Evolutionary conservation across 2,888 invertebrate genomes (phyloP).

Genomic region (Lasioglossum calceatum): DNA sequence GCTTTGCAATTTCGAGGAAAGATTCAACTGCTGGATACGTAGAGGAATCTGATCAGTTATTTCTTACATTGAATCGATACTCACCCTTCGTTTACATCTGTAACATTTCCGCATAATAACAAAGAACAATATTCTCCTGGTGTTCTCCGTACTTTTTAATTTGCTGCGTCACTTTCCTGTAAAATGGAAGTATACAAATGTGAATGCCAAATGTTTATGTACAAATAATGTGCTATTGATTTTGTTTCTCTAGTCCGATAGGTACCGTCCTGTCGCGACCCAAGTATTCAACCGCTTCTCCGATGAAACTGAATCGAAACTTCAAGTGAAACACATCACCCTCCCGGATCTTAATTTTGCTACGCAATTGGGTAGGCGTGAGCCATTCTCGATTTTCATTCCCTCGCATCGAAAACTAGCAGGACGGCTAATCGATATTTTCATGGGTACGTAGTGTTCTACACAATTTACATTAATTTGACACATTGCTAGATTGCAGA

Average conservation of each 20-base stretch:
- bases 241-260: slow-evolving; percentile 83
- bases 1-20: too few species aligned
- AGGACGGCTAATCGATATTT: slow-evolving; percentile 88
- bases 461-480: neutral
- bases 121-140: too few species aligned
- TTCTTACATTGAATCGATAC: neutral
- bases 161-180: too few species aligned
- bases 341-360: slow-evolving; percentile 88
- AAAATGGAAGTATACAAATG: too few species aligned
- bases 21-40: too few species aligned
- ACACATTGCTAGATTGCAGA: too few species aligned
- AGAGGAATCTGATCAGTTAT: too few species aligned
- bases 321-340: slow-evolving; percentile 87
- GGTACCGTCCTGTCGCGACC: slow-evolving; percentile 86
- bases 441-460: slow-evolving; percentile 86
- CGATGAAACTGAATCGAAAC: slow-evolving; percentile 82
- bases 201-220: neutral
- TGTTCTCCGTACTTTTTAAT: too few species aligned
- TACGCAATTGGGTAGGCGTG: slow-evolving; percentile 87
- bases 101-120: neutral
- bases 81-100: neutral
- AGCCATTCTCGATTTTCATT: slow-evolving; percentile 91
- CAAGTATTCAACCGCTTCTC: slow-evolving; percentile 87
- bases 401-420: slow-evolving; percentile 90
- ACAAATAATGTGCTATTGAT: neutral